Base-by-base conservation (phyloP, 2,888 invertebrate species). In the Antheraea assamensis region DNA sequence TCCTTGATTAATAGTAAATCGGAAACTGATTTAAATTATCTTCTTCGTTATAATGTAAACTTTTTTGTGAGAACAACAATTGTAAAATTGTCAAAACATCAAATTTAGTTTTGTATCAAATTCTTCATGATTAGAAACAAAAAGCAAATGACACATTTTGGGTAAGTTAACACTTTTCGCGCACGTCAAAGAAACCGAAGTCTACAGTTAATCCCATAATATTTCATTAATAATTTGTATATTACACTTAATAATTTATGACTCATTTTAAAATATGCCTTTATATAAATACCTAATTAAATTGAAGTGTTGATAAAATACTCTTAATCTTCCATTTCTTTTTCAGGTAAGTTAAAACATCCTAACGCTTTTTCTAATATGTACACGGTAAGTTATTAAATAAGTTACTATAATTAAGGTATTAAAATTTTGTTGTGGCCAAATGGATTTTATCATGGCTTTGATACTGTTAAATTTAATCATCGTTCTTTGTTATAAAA, bases 351-450 rank as follows among this genome's bases (percentile, higher is more conserved):
- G 75, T 78, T 75, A 72, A 72, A 68, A 42, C 42, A 58, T 58
- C 24, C 64, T 31, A 72, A 76, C 73, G 66, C 74, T 77, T 77
- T 77, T 73, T 76, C 76, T 75, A 74, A 76, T 76, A 58, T 42
- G 19, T 68, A 35, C 78, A 78, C 42, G 72, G 73, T 72, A 73
- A 79, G 79, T 82, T 79, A 79, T 77, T 75, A 76, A 75, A 77
- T 76, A 79, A 81, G 81, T 79, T 80, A 79, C 81, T 77, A 42
- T 13, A 42, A 42, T 42, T 3, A 42, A 76, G 55, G 74, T 71
- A 76, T 71, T 83, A 82, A 83, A 81, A 81, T 82, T n/a, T 77
- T 79, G n/a, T 42, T 74, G 30, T 30, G 3, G 64, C 76, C 81
- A 83, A 82, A 78, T 85, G 81, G 80, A 80, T 78, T 78, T 78